Conservation (phyloP, 2,113 vertebrate species). For the Phaetusa simplex region DNA sequence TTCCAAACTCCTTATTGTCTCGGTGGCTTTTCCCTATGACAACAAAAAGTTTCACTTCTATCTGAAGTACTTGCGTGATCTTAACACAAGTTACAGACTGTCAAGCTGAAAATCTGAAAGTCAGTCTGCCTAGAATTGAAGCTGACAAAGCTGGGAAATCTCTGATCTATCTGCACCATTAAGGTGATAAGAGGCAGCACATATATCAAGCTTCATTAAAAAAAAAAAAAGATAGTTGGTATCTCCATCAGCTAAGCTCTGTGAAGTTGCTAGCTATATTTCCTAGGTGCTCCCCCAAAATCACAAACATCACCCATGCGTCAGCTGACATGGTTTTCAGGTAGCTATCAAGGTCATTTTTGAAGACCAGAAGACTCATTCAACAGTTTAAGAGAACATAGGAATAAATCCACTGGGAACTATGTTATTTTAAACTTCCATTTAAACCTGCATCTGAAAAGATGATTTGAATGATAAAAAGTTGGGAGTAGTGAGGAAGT, state of each 20-base stretch:
- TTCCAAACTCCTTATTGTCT: neutral
- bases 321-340: neutral
- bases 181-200: neutral
- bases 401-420: neutral
- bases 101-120: neutral
- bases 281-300: neutral
- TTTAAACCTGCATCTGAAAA: neutral
- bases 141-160: neutral
- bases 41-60: neutral
- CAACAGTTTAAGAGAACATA: neutral
- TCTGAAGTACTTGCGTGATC: neutral
- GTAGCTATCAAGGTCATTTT: neutral
- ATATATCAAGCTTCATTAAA: neutral
- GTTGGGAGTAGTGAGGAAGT: neutral
- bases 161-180: neutral
- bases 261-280: neutral
- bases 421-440: neutral
- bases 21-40: neutral
- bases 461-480: neutral
- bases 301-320: neutral
- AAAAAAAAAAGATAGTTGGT: neutral
- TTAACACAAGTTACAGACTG: neutral
- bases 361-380: neutral
- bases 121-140: neutral
- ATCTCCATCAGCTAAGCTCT: neutral